phyloP scores from a whole-genome alignment of 1,140 invertebrate genomes.

The Melipona quadrifasciata region DNA sequence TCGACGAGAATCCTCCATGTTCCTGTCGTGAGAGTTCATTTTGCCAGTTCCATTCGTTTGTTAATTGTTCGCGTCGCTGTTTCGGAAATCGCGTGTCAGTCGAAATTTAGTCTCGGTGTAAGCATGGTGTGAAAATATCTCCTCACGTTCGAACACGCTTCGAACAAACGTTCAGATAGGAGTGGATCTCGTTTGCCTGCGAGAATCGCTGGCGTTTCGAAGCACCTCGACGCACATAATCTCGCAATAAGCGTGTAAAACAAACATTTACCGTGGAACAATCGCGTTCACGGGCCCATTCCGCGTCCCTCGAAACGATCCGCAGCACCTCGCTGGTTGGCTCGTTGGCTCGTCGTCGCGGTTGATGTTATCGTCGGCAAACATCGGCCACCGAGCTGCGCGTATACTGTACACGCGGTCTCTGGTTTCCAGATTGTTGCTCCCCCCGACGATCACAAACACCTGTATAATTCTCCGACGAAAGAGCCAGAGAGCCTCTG shows the following conservation, averaged over 20 bases:
- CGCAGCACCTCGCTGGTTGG: background rate
- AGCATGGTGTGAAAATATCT: no score
- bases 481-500: background rate
- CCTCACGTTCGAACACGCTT: no score
- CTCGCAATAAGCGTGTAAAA: background rate
- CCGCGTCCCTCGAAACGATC: background rate
- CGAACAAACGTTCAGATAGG: no score
- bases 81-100: no score
- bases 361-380: slow-evolving; percentile 34
- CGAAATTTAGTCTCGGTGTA: no score
- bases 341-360: slow-evolving; percentile 23
- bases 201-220: no score
- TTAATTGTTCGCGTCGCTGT: no score
- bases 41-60: background rate
- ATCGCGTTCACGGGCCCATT: background rate
- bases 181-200: no score
- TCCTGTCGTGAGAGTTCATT: background rate
- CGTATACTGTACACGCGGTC: background rate
- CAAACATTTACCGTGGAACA: background rate
- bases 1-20: background rate
- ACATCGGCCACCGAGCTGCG: background rate
- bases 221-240: background rate
- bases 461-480: slow-evolving; percentile 6
- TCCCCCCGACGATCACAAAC: slow-evolving; percentile 49
- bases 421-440: background rate